These are phyloP conservation scores for Crossaster papposus DNA, from an alignment of 53 echinoderm and acorn worm species.

Conservation along the genomic window DNA sequence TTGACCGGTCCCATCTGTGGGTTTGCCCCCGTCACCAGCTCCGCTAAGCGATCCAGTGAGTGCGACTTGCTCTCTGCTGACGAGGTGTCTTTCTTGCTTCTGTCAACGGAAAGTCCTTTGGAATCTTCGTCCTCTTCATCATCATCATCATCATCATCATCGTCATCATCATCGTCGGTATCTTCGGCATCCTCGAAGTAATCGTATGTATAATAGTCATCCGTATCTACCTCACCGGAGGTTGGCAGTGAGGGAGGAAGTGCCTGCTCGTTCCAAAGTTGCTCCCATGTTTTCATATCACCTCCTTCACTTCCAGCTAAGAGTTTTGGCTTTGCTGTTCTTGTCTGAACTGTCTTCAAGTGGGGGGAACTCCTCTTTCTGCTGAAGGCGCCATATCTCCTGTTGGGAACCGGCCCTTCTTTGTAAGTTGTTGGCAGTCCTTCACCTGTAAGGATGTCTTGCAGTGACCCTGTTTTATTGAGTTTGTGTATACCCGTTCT, in stretches of 20 bases:
- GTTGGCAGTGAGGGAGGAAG: constrained; percentile 16
- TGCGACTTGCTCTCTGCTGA: constrained; percentile 28
- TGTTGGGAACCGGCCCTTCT: neutral
- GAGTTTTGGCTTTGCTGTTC: neutral
- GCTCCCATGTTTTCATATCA: constrained; percentile 26
- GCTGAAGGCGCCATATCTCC: neutral
- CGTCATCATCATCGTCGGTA: constrained; percentile 47
- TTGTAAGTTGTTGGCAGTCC: neutral
- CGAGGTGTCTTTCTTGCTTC: constrained; percentile 59
- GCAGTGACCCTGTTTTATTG: neutral
- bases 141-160: constrained; percentile 26
- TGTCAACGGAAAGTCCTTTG: constrained; percentile 10
- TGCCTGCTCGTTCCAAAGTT: constrained; percentile 25
- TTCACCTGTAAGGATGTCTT: neutral
- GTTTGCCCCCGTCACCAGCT: constrained; percentile 56
- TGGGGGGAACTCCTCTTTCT: neutral
- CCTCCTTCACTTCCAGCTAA: neutral
- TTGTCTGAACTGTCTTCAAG: neutral
- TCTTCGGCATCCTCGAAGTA: constrained; percentile 43
- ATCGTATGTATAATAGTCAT: constrained; percentile 61
- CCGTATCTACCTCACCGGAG: neutral
- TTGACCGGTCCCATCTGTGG: constrained; percentile 75
- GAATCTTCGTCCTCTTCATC: constrained; percentile 37
- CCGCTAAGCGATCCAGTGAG: constrained; percentile 46
- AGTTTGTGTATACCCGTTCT: constrained; percentile 33